Percentiles rank a stretch among this genome's conserved stretches.
phyloP scores from a whole-genome alignment of 2,797 vertebrate species.

The Toxotes lorentzi region DNA sequence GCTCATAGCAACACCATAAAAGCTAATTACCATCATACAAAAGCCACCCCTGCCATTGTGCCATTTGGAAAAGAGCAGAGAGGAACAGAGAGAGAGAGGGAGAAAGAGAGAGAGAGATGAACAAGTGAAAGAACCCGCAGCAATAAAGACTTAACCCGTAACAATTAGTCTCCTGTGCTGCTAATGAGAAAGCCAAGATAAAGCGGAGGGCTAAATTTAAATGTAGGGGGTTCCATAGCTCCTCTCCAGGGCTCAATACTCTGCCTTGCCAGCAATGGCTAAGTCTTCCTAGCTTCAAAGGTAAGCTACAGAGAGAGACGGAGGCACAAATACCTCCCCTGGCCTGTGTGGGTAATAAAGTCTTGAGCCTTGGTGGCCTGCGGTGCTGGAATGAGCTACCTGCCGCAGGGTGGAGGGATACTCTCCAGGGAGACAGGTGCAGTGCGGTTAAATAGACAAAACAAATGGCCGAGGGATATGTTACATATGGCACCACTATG shows the following conservation, averaged over 20 bases:
- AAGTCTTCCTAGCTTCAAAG: slow-evolving; percentile 80
- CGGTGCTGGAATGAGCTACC: slow-evolving; percentile 34
- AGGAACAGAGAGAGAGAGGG: slow-evolving; percentile 43
- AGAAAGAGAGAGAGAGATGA: slow-evolving; percentile 36
- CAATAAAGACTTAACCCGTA: slow-evolving; percentile 92
- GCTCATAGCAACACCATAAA: slow-evolving; percentile 92
- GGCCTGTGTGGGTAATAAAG: slow-evolving; percentile 73
- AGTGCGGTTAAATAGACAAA: slow-evolving; percentile 50
- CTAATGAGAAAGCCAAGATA: slow-evolving; percentile 91
- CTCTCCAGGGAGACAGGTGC: slow-evolving; percentile 42
- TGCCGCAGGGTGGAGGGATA: slow-evolving; percentile 21
- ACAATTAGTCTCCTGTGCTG: slow-evolving; percentile 93
- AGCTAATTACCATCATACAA: slow-evolving; percentile 94
- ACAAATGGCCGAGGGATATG: slow-evolving; percentile 54
- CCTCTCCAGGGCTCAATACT: slow-evolving; percentile 85
- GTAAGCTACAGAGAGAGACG: slow-evolving; percentile 63
- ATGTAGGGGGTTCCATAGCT: slow-evolving; percentile 85
- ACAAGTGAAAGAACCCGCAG: slow-evolving; percentile 82
- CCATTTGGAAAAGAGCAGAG: slow-evolving; percentile 88
- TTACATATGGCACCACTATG: slow-evolving; percentile 22
- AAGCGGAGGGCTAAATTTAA: slow-evolving; percentile 91
- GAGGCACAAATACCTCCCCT: slow-evolving; percentile 47
- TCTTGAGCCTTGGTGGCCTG: slow-evolving; percentile 57
- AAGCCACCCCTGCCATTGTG: slow-evolving; percentile 83
- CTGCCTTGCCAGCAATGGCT: slow-evolving; percentile 83